Evolutionary conservation across 2,797 vertebrate genomes (phyloP).

Genomic region (Epinephelus awoara): DNA sequence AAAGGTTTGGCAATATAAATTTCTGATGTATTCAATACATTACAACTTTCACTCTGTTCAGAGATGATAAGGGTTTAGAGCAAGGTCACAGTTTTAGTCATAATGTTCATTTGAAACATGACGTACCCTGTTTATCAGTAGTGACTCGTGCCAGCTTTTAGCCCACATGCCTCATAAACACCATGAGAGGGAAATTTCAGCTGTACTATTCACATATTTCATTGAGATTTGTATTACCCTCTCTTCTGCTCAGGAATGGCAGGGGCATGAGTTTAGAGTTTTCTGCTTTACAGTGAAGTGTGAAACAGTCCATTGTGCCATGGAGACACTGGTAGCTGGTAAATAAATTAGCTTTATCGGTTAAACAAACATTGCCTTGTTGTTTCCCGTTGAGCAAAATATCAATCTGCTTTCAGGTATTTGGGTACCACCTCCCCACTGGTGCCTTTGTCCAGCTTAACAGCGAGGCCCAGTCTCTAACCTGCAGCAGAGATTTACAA

Average conservation of each 20-base stretch:
- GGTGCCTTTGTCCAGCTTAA: conserved; percentile 45
- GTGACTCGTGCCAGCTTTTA: background rate
- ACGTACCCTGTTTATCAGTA: background rate
- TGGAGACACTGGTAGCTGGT: conserved; percentile 65
- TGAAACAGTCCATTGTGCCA: conserved; percentile 68
- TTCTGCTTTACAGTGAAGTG: conserved; percentile 10
- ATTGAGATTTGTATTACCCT: conserved; percentile 31
- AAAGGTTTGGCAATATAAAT: background rate
- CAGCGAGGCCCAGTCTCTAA: conserved; percentile 9
- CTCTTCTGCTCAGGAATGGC: conserved; percentile 20
- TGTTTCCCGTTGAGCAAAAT: conserved; percentile 61
- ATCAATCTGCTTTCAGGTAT: conserved; percentile 73
- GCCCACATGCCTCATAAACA: conserved; percentile 6
- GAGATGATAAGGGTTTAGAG: background rate
- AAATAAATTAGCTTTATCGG: conserved; percentile 64
- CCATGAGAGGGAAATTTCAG: background rate
- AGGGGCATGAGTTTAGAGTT: background rate
- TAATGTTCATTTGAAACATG: background rate
- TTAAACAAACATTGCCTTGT: conserved; percentile 74
- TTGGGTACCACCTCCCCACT: conserved; percentile 65
- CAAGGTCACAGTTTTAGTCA: background rate
- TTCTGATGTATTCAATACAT: background rate
- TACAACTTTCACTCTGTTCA: background rate
- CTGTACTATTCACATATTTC: conserved; percentile 14
- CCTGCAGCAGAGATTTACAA: conserved; percentile 22